Evolutionary conservation across 2,113 vertebrate species (phyloP), one percentile per base, ranked within the genome.

Genomic region (Montifringilla adamsi): DNA sequence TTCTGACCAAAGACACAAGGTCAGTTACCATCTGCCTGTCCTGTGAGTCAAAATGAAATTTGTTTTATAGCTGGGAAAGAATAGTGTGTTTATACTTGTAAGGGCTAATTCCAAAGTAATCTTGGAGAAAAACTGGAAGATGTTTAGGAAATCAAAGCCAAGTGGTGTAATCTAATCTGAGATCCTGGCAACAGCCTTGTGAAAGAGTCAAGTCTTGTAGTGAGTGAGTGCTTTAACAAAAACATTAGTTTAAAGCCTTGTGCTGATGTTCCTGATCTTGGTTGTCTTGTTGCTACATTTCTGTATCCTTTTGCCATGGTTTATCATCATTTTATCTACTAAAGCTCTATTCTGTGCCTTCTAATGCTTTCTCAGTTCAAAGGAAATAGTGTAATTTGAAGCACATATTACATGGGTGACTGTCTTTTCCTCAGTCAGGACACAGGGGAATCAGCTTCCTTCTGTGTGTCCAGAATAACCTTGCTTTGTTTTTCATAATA

Each of bases 101-200:
- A 78, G 20, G 26, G 26, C 50, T 83, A 74, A 84, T 89, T 92
- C 73, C 47, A 81, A 91, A 92, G 14, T 55, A 55, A 89, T 89
- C 60, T 89, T 70, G 69, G 35, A 89, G 72, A 15, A 74, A 30
- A 74, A 67, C 1, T 80, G 63, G 76, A 84, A 87, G 47, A 89
- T 49, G 41, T 85, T 96, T 87, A 85, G 74, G 49, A 84, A 90
- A 81, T 68, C 19, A 64, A 91, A 94, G 84, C 64, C 77, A 94
- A 95, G 37, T 56, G 31, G n/a, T 3, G 1, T 84, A 87, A 89
- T 92, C 73, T 96, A 41, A 93, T 91, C 56, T 56, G 50, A 82
- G 73, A 73, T 79, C 37, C 69, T 91, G 84, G 84, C 47, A 89
- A 75, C 24, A 78, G 69, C 14, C 58, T 84, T 91, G 62, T 79